phyloP scores from a whole-genome alignment of 2,113 vertebrate species.

The Paradoxurus hermaphroditus region DNA sequence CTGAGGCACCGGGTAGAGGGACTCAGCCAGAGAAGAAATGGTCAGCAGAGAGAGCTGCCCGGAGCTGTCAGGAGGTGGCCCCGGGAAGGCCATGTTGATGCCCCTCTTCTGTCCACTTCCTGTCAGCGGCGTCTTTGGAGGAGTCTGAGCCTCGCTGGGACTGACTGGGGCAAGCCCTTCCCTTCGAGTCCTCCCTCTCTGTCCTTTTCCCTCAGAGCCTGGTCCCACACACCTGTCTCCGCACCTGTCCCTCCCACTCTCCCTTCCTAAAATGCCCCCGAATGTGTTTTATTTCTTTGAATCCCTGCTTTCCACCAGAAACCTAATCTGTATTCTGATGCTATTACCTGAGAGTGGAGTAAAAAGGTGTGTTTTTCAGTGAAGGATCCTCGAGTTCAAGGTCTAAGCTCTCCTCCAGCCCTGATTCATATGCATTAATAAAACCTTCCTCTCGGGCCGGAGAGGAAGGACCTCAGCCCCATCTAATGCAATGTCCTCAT shows the following conservation, averaged over 20 bases:
- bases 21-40: background rate
- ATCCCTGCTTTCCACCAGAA: background rate
- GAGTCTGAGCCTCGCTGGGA: too few relatives aligned
- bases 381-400: background rate
- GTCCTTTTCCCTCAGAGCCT: background rate
- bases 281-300: background rate
- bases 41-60: background rate
- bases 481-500: background rate
- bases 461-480: background rate
- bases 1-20: too few relatives aligned
- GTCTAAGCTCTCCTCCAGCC: background rate
- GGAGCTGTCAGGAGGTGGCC: rapidly evolving
- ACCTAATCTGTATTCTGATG: background rate
- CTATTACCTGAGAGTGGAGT: background rate
- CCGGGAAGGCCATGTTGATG: rapidly evolving
- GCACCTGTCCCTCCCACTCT: background rate
- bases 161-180: background rate
- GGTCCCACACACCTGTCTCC: too few relatives aligned
- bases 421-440: background rate
- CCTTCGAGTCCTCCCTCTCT: rapidly evolving
- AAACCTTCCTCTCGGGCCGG: background rate
- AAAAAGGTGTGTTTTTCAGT: background rate
- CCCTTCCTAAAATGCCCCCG: background rate
- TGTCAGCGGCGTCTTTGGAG: background rate
- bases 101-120: background rate